These are phyloP conservation scores for Pyrocephalus nanus DNA, from an alignment of 2,797 vertebrate genomes.

Conservation along the genomic window DNA sequence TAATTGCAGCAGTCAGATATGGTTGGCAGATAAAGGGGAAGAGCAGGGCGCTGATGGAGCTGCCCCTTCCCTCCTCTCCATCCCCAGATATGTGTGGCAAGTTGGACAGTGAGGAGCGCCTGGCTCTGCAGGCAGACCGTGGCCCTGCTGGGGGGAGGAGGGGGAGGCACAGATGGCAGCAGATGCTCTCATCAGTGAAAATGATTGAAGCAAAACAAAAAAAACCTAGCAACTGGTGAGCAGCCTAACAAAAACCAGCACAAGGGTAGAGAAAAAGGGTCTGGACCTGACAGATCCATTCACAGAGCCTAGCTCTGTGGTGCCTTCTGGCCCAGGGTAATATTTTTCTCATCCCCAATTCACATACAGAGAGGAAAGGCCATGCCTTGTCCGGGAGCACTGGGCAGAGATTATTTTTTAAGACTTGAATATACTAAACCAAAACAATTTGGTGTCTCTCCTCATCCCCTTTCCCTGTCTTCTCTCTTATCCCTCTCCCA, in stretches of 20 bases:
- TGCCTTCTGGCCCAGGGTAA: not conserved
- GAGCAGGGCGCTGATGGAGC: not conserved
- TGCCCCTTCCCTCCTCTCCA: not conserved
- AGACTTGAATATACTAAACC: not conserved
- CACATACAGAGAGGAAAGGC: not conserved
- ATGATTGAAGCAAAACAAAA: constrained; percentile 46
- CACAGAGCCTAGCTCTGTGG: not conserved
- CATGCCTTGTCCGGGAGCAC: not conserved
- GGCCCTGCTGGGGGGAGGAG: not conserved
- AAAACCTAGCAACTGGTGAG: constrained; percentile 41
- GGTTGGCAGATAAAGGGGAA: rapidly evolving
- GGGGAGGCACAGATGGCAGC: constrained; percentile 62
- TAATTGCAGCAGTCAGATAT: not conserved
- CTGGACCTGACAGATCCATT: not conserved
- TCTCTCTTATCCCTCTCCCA: not conserved
- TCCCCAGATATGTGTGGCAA: rapidly evolving
- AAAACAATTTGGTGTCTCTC: not conserved
- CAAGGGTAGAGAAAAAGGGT: not conserved
- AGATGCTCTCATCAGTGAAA: constrained; percentile 65
- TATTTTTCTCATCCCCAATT: not conserved
- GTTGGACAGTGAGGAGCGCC: not conserved
- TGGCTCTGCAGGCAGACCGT: not conserved
- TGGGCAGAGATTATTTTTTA: not conserved
- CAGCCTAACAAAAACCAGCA: constrained; percentile 40
- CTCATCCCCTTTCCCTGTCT: not conserved